These are phyloP conservation scores for Serrognathus titanus DNA, from an alignment of 2,888 invertebrate genomes.

Conservation along the genomic window DNA sequence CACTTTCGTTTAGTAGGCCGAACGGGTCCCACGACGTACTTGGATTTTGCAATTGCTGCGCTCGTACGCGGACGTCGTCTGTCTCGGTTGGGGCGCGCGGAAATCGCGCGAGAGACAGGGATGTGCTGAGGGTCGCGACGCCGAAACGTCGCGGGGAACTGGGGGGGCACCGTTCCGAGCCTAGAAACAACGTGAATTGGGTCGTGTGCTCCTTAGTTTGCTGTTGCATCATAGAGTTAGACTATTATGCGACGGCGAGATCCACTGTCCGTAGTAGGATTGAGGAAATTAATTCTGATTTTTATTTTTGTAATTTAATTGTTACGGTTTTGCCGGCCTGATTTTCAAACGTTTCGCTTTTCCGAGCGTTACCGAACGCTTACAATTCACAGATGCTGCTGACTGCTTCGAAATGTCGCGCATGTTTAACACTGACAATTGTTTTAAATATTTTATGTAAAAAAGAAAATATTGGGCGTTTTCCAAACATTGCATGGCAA, in stretches of 20 bases:
- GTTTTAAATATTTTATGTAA: too few relatives aligned
- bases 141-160: slow-evolving; percentile 2
- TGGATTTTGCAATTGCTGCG: slow-evolving; percentile 35
- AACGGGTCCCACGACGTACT: slow-evolving; percentile 49
- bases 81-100: slow-evolving; percentile 8
- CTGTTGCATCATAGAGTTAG: slow-evolving; percentile 42
- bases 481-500: too few relatives aligned
- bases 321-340: too few relatives aligned
- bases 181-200: slow-evolving; percentile 49
- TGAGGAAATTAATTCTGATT: slow-evolving; percentile 25
- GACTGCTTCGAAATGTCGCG: too few relatives aligned
- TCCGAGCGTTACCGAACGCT: too few relatives aligned
- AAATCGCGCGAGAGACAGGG: neutral
- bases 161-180: slow-evolving; percentile 27
- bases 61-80: slow-evolving; percentile 4
- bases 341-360: too few relatives aligned
- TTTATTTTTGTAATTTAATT: slow-evolving; percentile 1
- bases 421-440: too few relatives aligned
- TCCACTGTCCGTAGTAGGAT: slow-evolving; percentile 34
- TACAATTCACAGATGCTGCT: too few relatives aligned
- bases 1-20: slow-evolving; percentile 54
- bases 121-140: neutral
- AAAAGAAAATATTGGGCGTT: too few relatives aligned
- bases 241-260: slow-evolving; percentile 44
- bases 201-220: slow-evolving; percentile 47